phyloP scores from a whole-genome alignment of 1,140 invertebrate genomes.

The Lepidurus couesii region DNA sequence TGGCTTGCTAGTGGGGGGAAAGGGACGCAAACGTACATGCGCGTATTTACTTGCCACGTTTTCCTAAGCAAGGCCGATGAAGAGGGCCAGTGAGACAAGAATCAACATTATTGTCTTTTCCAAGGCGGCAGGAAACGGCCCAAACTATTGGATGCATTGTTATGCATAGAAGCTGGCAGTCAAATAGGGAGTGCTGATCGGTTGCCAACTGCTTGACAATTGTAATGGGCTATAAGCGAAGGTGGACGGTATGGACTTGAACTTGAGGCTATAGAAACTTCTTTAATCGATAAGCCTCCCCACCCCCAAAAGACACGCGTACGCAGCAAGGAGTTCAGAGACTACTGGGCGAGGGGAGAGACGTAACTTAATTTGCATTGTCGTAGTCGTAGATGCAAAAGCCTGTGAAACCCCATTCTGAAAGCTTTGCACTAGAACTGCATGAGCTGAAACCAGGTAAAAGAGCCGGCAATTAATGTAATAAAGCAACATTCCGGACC shows the following conservation, averaged over 20 bases:
- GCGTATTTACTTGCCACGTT: conserved; percentile 7
- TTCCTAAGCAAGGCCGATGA: conserved; percentile 18
- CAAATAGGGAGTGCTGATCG: neutral
- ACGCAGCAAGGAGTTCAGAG: neutral
- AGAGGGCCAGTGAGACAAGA: neutral
- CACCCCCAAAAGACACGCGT: neutral
- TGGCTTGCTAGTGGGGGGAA: conserved; percentile 1
- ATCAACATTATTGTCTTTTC: neutral
- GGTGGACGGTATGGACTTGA: neutral
- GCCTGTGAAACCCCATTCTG: neutral
- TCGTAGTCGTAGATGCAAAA: neutral
- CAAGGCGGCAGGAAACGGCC: neutral
- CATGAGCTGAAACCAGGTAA: neutral
- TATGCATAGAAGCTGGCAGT: neutral
- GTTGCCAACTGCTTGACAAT: neutral
- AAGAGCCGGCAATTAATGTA: neutral
- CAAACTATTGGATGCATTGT: neutral
- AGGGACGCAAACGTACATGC: neutral
- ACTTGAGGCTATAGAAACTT: neutral
- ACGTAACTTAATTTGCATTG: neutral
- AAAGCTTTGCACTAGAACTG: neutral
- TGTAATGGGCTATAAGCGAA: neutral
- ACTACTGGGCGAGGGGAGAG: neutral
- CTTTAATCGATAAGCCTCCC: neutral
- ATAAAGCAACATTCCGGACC: neutral